phyloP scores from a whole-genome alignment of 2,113 vertebrate species.

The Caracal caracal region DNA sequence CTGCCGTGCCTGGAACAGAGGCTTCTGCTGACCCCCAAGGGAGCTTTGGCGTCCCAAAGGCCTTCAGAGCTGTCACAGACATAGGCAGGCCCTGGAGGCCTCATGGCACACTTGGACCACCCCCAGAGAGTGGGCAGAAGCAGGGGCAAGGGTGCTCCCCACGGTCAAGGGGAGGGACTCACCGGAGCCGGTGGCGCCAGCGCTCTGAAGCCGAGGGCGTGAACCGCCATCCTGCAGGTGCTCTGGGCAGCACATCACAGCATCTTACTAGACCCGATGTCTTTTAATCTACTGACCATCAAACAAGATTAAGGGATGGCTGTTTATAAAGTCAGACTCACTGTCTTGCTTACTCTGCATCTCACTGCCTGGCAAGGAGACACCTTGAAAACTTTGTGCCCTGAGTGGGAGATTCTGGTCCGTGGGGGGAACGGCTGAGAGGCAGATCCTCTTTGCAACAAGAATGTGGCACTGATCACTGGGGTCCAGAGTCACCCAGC shows the following conservation, averaged over 20 bases:
- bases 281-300: not conserved
- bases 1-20: too few species aligned
- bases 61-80: not conserved
- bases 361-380: not conserved
- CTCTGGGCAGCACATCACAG: not conserved
- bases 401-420: not conserved
- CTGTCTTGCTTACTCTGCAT: not conserved
- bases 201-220: not conserved
- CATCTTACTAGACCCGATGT: not conserved
- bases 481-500: too few species aligned
- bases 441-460: not conserved
- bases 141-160: too few species aligned
- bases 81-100: not conserved
- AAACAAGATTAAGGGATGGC: not conserved
- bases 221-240: fast-evolving
- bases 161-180: not conserved
- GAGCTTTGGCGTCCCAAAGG: not conserved
- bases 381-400: not conserved
- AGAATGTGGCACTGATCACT: not conserved
- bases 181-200: not conserved
- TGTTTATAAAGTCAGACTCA: not conserved
- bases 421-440: not conserved
- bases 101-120: too few species aligned
- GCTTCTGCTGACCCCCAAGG: not conserved
- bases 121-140: fast-evolving